A percentile compares a stretch with the other conserved stretches of the same genome.
phyloP scores from a whole-genome alignment of 1,140 invertebrate species.

The Bursaphelenchus mucronatus region DNA sequence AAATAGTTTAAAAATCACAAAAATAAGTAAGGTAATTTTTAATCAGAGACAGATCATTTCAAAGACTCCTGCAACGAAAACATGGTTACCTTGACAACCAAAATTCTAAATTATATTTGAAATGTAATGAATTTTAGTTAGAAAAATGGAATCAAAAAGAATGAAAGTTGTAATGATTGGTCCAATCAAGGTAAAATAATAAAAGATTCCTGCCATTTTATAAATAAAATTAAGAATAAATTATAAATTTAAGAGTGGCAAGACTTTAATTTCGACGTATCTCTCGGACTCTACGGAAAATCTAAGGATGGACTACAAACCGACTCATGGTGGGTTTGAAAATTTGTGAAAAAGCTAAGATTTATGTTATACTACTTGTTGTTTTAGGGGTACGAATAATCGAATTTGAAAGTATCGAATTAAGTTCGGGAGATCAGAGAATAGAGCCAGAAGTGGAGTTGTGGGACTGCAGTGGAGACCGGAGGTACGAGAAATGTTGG shows the following conservation, averaged over 20 bases:
- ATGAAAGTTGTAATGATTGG: slow-evolving; percentile 48
- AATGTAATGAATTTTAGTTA: too few relatives aligned
- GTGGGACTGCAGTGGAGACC: slow-evolving; percentile 72
- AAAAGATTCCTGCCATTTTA: slow-evolving; percentile 1
- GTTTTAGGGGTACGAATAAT: slow-evolving; percentile 65
- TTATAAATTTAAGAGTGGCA: slow-evolving; percentile 67
- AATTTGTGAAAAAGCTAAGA: slow-evolving; percentile 15
- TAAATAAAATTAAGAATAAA: slow-evolving; percentile 25
- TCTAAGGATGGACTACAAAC: slow-evolving; percentile 67
- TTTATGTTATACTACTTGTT: neutral
- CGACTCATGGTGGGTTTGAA: slow-evolving; percentile 66
- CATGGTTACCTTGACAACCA: too few relatives aligned
- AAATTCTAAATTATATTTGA: too few relatives aligned
- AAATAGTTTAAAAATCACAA: too few relatives aligned
- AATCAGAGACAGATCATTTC: too few relatives aligned
- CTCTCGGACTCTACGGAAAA: slow-evolving; percentile 69
- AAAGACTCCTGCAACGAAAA: too few relatives aligned
- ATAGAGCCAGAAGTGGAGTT: slow-evolving; percentile 69
- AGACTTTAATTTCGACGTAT: slow-evolving; percentile 69
- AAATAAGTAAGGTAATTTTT: too few relatives aligned
- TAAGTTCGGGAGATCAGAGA: slow-evolving; percentile 64
- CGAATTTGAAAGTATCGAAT: slow-evolving; percentile 68
- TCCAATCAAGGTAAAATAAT: slow-evolving; percentile 28
- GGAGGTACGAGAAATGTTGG: slow-evolving; percentile 73
- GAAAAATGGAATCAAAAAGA: slow-evolving; percentile 3